phyloP scores from a whole-genome alignment of 2,888 invertebrate genomes.

The Cheilosia variabilis region DNA sequence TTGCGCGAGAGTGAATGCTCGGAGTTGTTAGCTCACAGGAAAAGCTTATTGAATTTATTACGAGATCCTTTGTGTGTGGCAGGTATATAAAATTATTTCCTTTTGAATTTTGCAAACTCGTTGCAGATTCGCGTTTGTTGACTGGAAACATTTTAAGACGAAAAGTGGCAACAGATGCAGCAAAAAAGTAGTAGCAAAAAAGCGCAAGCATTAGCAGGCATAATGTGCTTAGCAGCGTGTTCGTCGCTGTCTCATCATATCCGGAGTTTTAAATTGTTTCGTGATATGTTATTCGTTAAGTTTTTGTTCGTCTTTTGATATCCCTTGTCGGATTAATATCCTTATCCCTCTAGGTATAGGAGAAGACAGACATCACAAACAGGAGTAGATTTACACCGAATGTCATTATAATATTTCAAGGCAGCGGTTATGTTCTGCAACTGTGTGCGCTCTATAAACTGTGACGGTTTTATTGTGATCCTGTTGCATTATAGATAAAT shows the following conservation, averaged over 20 bases:
- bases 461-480: no score
- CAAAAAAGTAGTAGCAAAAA: neutral
- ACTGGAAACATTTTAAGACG: constrained; percentile 59
- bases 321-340: constrained; percentile 7
- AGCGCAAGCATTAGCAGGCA: constrained; percentile 41
- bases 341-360: neutral
- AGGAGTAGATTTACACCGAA: constrained; percentile 12
- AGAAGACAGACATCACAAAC: neutral
- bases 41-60: constrained; percentile 68
- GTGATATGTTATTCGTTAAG: constrained; percentile 50
- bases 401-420: neutral
- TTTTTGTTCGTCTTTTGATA: constrained; percentile 32
- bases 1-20: constrained; percentile 38
- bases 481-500: no score
- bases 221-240: constrained; percentile 35
- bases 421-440: no score
- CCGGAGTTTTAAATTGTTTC: constrained; percentile 50
- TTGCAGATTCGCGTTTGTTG: constrained; percentile 40
- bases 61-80: constrained; percentile 56
- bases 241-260: constrained; percentile 37
- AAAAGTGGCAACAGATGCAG: constrained; percentile 50
- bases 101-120: constrained; percentile 54
- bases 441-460: no score
- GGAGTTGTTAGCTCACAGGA: constrained; percentile 58
- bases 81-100: constrained; percentile 62